Percentiles rank a stretch among this genome's conserved stretches.
These are phyloP conservation scores for Drosophila pegasa DNA, from an alignment of 2,888 invertebrate species.

Conservation along the genomic window DNA sequence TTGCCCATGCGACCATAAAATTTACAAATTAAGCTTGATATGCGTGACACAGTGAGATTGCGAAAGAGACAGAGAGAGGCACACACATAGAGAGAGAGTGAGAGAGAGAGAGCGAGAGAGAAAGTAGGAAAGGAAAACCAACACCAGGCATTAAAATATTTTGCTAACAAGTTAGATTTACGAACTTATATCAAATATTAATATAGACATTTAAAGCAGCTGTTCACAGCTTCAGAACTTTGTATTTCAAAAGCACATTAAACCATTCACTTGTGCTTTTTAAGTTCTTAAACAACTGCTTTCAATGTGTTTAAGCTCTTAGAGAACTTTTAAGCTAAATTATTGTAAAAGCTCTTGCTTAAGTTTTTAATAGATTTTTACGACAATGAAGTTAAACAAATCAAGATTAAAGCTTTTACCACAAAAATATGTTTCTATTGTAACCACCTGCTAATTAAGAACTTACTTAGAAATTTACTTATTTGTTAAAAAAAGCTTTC, in stretches of 20 bases:
- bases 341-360: background rate
- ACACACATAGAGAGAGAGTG: constrained; percentile 11
- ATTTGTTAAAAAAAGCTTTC: background rate
- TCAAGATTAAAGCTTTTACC: background rate
- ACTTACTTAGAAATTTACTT: background rate
- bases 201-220: background rate
- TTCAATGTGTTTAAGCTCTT: background rate
- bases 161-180: constrained; percentile 2
- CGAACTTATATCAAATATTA: background rate
- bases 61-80: constrained; percentile 16
- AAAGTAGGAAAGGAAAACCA: constrained; percentile 33
- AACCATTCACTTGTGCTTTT: background rate
- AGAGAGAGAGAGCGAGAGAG: constrained; percentile 10
- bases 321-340: background rate
- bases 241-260: background rate
- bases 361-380: background rate
- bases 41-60: constrained; percentile 31
- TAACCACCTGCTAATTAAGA: background rate
- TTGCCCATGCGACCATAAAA: constrained; percentile 89
- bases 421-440: background rate
- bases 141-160: constrained; percentile 31
- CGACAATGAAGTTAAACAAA: background rate
- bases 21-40: constrained; percentile 85
- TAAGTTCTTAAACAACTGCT: background rate
- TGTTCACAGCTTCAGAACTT: background rate